Conservation (phyloP, 1,140 invertebrate genomes). For the Drosophila leontia region DNA sequence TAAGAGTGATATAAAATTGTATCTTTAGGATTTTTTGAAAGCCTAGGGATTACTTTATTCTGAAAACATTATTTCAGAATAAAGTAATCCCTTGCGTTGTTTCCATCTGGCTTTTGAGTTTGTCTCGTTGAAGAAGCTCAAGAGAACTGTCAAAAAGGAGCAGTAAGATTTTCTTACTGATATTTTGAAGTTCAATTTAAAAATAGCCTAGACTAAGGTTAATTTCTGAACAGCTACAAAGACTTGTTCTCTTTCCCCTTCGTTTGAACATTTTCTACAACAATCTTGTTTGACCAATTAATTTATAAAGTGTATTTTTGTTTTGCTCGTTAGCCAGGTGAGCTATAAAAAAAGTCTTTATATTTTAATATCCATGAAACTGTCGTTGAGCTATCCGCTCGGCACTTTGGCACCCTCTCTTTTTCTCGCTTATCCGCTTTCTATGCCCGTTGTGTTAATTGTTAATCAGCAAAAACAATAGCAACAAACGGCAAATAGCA, state of each 20-base stretch:
- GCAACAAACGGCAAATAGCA: slow-evolving; percentile 8
- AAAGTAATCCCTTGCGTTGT: no score
- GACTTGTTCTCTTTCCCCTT: neutral
- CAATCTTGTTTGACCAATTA: slow-evolving; percentile 22
- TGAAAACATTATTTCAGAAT: no score
- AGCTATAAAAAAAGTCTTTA: slow-evolving; percentile 18
- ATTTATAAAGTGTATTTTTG: slow-evolving; percentile 20
- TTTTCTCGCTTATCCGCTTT: slow-evolving; percentile 11
- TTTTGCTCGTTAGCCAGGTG: slow-evolving; percentile 14
- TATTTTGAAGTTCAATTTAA: neutral
- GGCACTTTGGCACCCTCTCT: neutral
- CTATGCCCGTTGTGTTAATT: slow-evolving; percentile 41
- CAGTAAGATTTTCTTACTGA: neutral
- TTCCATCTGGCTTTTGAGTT: neutral
- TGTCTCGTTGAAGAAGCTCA: neutral
- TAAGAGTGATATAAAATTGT: no score
- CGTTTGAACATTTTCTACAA: neutral
- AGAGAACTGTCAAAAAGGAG: neutral
- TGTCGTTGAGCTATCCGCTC: slow-evolving; percentile 5
- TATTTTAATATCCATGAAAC: slow-evolving; percentile 27
- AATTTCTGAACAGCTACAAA: neutral
- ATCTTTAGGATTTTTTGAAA: no score
- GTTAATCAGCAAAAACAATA: slow-evolving; percentile 43
- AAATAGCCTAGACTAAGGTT: neutral
- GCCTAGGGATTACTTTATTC: neutral